Conservation (phyloP, 2,888 invertebrate genomes). For the Noctua pronuba region DNA sequence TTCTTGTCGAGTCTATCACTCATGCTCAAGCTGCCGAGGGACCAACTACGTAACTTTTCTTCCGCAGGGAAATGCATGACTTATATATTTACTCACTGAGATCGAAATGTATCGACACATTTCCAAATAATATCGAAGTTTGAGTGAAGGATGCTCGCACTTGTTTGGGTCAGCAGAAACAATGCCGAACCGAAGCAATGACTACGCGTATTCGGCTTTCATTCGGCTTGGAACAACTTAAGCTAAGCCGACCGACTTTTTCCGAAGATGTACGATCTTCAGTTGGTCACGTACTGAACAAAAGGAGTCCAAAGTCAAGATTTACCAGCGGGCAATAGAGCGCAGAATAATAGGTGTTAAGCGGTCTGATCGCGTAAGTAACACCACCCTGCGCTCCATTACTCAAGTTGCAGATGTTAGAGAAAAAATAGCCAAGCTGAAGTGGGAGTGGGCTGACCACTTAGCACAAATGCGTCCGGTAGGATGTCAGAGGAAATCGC, state of each 20-base stretch:
- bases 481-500: too few relatives aligned
- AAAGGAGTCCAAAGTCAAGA: not conserved
- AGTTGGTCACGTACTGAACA: not conserved
- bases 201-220: not conserved
- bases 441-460: too few relatives aligned
- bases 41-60: slow-evolving; percentile 20
- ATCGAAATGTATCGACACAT: not conserved
- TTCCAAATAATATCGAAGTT: not conserved
- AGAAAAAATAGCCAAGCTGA: too few relatives aligned
- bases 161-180: not conserved
- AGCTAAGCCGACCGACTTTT: not conserved
- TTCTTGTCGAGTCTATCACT: slow-evolving; percentile 39
- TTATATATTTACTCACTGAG: not conserved
- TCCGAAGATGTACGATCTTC: too few relatives aligned
- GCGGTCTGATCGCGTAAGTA: not conserved
- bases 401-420: too few relatives aligned
- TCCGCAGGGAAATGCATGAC: not conserved
- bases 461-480: too few relatives aligned
- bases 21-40: slow-evolving; percentile 5
- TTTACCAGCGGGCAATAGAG: not conserved
- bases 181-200: not conserved
- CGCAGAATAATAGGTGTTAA: not conserved
- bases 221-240: not conserved
- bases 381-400: not conserved
- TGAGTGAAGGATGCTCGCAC: not conserved